Evolutionary conservation across 2,797 vertebrate genomes (phyloP).

Genomic region (Orientallactaga sibirica): DNA sequence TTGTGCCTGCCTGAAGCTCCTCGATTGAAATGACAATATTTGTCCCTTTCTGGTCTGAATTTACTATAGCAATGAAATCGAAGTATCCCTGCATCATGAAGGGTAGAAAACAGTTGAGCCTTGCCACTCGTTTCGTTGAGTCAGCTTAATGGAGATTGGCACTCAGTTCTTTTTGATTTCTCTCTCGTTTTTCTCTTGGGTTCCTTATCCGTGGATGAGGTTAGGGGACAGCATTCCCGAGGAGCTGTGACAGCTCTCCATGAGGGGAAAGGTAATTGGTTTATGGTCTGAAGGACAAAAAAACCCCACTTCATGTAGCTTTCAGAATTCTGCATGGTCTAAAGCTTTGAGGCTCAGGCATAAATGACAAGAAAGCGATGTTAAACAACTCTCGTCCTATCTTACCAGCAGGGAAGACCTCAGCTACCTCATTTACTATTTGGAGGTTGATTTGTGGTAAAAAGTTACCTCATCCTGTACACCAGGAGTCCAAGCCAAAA

Average conservation of each 20-base stretch:
- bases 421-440: conserved; percentile 54
- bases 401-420: background rate
- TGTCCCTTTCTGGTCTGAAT: conserved; percentile 78
- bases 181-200: conserved; percentile 75
- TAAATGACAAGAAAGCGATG: conserved; percentile 21
- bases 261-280: conserved; percentile 14
- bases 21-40: conserved; percentile 87
- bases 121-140: conserved; percentile 78
- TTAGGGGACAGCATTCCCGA: background rate
- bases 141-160: conserved; percentile 80
- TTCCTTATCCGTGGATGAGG: conserved; percentile 56
- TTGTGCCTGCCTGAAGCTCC: conserved; percentile 47
- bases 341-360: background rate
- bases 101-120: conserved; percentile 48
- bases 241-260: background rate
- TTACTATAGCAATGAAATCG: conserved; percentile 84
- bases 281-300: conserved; percentile 13
- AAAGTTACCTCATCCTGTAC: conserved; percentile 2
- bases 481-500: conserved; percentile 1
- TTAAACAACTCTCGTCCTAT: background rate
- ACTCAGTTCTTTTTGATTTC: conserved; percentile 75
- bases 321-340: conserved; percentile 2
- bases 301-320: background rate
- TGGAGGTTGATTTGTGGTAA: conserved; percentile 18
- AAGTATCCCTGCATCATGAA: conserved; percentile 76